Evolutionary conservation across 2,797 vertebrate species (phyloP).

Genomic region (Catamblyrhynchus diadema): DNA sequence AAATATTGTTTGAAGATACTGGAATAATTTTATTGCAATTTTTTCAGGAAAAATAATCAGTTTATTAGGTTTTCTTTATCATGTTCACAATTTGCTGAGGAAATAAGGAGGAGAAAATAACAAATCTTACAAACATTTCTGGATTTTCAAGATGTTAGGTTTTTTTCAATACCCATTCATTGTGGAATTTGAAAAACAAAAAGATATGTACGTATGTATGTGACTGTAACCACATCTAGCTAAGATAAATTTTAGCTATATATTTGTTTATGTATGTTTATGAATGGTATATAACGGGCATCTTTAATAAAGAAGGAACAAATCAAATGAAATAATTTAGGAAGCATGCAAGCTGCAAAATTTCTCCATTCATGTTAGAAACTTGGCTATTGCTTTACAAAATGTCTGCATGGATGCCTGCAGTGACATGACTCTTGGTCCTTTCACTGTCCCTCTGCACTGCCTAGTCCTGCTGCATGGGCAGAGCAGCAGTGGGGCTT

Average conservation of each 20-base stretch:
- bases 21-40: not conserved
- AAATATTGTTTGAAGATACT: not conserved
- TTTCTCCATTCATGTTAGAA: not conserved
- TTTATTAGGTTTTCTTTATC: not conserved
- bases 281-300: not conserved
- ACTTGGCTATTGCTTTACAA: not conserved
- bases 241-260: not conserved
- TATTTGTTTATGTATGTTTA: not conserved
- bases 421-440: not conserved
- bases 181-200: not conserved
- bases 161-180: not conserved
- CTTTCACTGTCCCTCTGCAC: not conserved
- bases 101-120: not conserved
- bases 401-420: not conserved
- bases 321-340: not conserved
- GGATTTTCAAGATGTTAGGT: not conserved
- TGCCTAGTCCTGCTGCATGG: not conserved
- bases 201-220: not conserved
- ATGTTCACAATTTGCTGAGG: not conserved
- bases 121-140: not conserved
- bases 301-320: not conserved
- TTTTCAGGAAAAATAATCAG: not conserved
- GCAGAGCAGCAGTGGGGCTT: not conserved
- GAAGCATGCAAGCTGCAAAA: not conserved
- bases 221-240: not conserved